A percentile compares a stretch with the other conserved stretches of the same genome.
phyloP scores from a whole-genome alignment of 2,797 vertebrate species.

The Ciconia nigra region DNA sequence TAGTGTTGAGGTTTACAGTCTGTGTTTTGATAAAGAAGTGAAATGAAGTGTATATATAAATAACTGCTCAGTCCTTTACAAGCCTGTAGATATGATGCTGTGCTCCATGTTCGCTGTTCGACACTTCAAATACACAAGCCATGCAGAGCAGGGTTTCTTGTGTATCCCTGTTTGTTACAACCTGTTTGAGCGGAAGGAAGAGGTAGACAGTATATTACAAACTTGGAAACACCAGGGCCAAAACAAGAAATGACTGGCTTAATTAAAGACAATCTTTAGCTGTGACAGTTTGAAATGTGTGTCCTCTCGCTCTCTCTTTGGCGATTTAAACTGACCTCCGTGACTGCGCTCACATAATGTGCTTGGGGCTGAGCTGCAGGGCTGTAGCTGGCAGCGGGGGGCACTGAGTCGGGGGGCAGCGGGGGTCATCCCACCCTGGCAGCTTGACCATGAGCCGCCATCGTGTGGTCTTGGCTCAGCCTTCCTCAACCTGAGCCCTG shows the following conservation, averaged over 20 bases:
- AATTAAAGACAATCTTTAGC: neutral
- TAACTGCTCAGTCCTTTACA: constrained; percentile 94
- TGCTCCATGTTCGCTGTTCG: constrained; percentile 98
- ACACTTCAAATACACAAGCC: constrained; percentile 99
- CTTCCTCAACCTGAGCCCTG: neutral
- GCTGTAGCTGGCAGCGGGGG: neutral
- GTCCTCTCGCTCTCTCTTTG: neutral
- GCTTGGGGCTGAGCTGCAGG: neutral
- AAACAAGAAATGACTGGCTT: neutral
- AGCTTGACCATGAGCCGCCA: neutral
- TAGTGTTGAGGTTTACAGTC: constrained; percentile 91
- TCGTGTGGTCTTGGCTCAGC: neutral
- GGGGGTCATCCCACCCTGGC: neutral
- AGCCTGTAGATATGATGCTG: constrained; percentile 99
- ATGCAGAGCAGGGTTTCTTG: constrained; percentile 99
- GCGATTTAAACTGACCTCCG: rapidly evolving
- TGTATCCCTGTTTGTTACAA: constrained; percentile 98
- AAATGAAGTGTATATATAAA: constrained; percentile 77
- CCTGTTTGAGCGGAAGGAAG: constrained; percentile 74
- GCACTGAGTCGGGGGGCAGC: neutral
- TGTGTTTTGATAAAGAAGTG: constrained; percentile 78
- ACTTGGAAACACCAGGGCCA: neutral
- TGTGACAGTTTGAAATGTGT: neutral
- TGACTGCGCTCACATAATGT: rapidly evolving
- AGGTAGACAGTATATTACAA: neutral